Conservation (phyloP, 2,113 vertebrate genomes). For the Marmota monax region DNA sequence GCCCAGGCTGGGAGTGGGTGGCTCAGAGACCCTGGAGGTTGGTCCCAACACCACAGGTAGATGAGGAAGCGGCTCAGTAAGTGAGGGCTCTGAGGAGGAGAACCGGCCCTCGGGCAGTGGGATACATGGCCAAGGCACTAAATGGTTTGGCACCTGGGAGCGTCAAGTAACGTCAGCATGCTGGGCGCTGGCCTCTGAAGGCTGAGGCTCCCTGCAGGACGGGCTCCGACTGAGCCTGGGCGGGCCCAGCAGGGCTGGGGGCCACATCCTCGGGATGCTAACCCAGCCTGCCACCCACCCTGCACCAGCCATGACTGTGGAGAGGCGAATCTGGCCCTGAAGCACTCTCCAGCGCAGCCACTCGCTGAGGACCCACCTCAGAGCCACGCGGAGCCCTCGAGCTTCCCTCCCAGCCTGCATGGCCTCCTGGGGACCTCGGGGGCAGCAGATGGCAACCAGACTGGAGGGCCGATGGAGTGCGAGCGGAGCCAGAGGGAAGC, state of each 20-base stretch:
- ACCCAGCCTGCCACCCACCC: background rate
- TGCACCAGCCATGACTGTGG: background rate
- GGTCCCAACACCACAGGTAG: conserved; percentile 65
- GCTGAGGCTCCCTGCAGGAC: background rate
- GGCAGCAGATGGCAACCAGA: background rate
- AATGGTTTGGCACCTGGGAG: conserved; percentile 83
- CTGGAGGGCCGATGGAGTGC: background rate
- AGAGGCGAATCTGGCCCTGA: background rate
- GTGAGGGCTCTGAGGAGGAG: conserved; percentile 63
- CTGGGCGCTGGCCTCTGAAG: background rate
- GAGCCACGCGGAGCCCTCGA: background rate
- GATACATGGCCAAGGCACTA: conserved; percentile 80
- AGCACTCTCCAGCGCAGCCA: background rate
- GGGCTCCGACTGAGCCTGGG: background rate
- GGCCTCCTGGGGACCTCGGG: too few species aligned
- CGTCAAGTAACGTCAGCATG: conserved; percentile 74
- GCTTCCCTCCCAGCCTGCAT: too few species aligned
- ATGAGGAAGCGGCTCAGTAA: background rate
- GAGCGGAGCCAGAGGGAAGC: too few species aligned
- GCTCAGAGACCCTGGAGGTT: background rate
- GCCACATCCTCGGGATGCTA: background rate
- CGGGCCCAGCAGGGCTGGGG: background rate
- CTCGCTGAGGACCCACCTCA: accelerated
- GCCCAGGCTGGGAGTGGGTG: background rate
- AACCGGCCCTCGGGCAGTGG: conserved; percentile 65